Percentiles rank a stretch among this genome's conserved stretches.
These are phyloP conservation scores for human (Homo sapiens) DNA, from an alignment of 2,113 vertebrate genomes.

Conservation along the genomic window DNA sequence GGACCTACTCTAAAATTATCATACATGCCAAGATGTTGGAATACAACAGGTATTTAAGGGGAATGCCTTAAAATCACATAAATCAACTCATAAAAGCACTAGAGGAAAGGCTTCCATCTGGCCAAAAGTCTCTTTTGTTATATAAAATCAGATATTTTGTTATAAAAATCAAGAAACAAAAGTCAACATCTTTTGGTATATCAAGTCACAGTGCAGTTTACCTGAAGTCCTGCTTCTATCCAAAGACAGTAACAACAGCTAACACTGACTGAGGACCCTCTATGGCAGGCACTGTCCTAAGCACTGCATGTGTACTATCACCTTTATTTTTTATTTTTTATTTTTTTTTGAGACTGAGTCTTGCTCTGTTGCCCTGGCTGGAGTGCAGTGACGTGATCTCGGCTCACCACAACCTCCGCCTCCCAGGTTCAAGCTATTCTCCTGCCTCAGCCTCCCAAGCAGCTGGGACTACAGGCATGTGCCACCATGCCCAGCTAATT, in stretches of 20 bases:
- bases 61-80: slow-evolving; percentile 13
- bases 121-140: not conserved
- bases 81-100: not conserved
- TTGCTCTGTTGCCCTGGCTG: too few relatives aligned
- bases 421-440: too few relatives aligned
- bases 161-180: too few relatives aligned
- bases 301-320: not conserved
- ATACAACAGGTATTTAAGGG: not conserved
- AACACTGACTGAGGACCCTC: not conserved
- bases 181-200: too few relatives aligned
- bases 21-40: not conserved
- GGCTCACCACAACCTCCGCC: too few relatives aligned
- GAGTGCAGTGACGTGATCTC: too few relatives aligned
- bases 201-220: too few relatives aligned
- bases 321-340: not conserved
- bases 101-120: not conserved
- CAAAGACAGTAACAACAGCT: too few relatives aligned
- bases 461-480: too few relatives aligned
- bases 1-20: not conserved
- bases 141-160: not conserved
- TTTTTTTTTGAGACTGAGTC: too few relatives aligned
- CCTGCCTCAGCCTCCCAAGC: too few relatives aligned
- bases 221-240: not conserved
- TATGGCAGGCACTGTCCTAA: rapidly evolving
- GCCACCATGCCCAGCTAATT: too few relatives aligned